Percentiles rank a stretch among this genome's conserved stretches.
phyloP scores from a whole-genome alignment of 2,797 vertebrate species.

The Rachycentron canadum region DNA sequence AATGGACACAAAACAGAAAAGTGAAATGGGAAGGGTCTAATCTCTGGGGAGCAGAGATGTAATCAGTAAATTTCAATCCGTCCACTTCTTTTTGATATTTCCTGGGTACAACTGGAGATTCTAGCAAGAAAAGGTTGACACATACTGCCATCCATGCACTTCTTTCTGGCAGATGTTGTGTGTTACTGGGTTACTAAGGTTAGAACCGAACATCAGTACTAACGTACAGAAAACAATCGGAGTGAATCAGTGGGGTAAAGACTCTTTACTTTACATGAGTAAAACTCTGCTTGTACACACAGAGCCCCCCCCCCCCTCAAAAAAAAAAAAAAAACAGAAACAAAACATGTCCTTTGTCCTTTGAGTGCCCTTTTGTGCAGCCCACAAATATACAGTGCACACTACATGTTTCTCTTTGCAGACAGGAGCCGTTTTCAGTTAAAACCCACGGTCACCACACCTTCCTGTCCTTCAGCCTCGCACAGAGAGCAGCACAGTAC shows the following conservation, averaged over 20 bases:
- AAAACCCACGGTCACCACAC: constrained; percentile 20
- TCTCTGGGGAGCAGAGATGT: neutral
- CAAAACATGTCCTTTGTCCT: constrained; percentile 7
- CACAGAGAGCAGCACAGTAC: constrained; percentile 3
- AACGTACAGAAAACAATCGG: neutral
- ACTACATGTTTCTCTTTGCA: neutral
- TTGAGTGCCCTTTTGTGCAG: constrained; percentile 8
- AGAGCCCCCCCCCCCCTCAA: neutral
- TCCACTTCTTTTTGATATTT: constrained; percentile 1
- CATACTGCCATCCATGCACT: neutral
- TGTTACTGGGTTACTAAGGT: constrained; percentile 4
- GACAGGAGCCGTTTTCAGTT: constrained; percentile 32
- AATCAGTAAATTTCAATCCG: constrained; percentile 5
- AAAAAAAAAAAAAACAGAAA: neutral
- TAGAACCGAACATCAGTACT: constrained; percentile 6
- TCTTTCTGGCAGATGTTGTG: neutral
- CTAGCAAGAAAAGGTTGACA: neutral
- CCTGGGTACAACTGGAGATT: neutral
- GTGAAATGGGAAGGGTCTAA: neutral
- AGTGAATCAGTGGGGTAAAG: neutral
- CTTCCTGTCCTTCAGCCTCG: constrained; percentile 25
- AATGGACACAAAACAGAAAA: neutral
- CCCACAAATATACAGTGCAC: neutral
- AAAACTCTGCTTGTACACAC: neutral
- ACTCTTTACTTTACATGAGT: neutral